phyloP scores from a whole-genome alignment of 2,888 invertebrate genomes.

The Aelia acuminata region DNA sequence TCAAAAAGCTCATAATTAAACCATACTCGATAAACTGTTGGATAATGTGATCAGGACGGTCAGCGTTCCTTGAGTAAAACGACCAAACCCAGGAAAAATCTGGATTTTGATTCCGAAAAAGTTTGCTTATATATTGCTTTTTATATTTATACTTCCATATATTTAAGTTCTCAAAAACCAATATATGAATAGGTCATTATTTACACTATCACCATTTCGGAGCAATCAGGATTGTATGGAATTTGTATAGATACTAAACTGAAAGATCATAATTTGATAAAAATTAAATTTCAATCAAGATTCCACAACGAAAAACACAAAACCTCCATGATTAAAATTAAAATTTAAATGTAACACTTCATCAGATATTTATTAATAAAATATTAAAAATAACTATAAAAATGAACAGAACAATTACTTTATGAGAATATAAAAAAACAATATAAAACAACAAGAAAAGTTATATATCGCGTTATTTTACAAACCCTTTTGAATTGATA shows the following conservation, averaged over 20 bases:
- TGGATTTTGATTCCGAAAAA: background rate
- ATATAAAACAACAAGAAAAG: background rate
- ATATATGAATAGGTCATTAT: background rate
- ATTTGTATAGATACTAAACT: background rate
- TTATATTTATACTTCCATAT: background rate
- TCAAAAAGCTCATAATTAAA: background rate
- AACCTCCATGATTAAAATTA: background rate
- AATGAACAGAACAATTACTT: background rate
- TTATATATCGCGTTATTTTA: background rate
- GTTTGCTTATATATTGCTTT: background rate
- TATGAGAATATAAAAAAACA: background rate
- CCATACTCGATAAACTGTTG: background rate
- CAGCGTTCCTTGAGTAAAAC: background rate
- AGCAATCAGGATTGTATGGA: background rate
- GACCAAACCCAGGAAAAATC: background rate
- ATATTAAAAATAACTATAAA: background rate
- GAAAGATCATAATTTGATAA: background rate
- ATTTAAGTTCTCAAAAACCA: background rate
- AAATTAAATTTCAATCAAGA: background rate
- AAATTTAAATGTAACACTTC: background rate
- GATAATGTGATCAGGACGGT: slow-evolving; percentile 9
- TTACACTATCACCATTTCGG: slow-evolving; percentile 3
- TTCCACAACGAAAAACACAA: background rate
- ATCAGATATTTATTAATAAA: background rate
- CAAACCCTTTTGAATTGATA: background rate